Evolutionary conservation across 2,113 vertebrate species (phyloP), one percentile per base, ranked within the genome.

Genomic region (Erythrocebus patas): DNA sequence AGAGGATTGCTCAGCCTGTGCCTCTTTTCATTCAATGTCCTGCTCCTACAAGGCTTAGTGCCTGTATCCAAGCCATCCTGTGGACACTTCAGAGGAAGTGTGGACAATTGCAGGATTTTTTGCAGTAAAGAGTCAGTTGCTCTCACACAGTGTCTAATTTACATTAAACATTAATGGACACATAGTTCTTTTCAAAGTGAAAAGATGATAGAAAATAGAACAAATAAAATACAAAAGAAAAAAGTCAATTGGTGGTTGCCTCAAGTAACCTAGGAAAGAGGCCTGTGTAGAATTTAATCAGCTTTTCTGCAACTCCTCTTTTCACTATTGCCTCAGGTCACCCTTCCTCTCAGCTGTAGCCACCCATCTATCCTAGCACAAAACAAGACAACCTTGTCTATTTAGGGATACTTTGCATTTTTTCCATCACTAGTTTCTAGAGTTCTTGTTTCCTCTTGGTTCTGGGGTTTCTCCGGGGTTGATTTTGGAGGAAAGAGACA

Each of bases 31-130:
- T 12, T 75, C 40, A 40, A 2, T 2, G 1, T 18, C 20, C 7
- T 38, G 13, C 14, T 13, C 3, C 38, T 18, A 6, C 4, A 14
- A 86, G 16, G 23, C 43, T 9, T 32, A 22, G 8, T 18, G 25
- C 6, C 32, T 3, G 1, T 4, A 23, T 48, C 43, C 23, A 0
- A 2, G 3, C 25, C 23, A 27, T 11, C 14, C 35, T 27, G 4
- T 50, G 43, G 14, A 38, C 13, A 35, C 0, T 3, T 17, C 32
- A 70, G 75, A 86, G 73, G 50, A 43, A 32, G 23, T 23, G 14
- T 48, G 57, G 32, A 6, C n/a, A 40, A 86, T 2, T 27, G 6
- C 35, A 59, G 35, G 66, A 6, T 14, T 59, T 68, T 70, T 64
- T 59, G 8, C 35, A 45, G 13, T 7, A 38, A 75, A 75, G n/a